These are phyloP conservation scores for Xanthorhoe spadicearia DNA, from an alignment of 2,888 invertebrate species.

Conservation along the genomic window DNA sequence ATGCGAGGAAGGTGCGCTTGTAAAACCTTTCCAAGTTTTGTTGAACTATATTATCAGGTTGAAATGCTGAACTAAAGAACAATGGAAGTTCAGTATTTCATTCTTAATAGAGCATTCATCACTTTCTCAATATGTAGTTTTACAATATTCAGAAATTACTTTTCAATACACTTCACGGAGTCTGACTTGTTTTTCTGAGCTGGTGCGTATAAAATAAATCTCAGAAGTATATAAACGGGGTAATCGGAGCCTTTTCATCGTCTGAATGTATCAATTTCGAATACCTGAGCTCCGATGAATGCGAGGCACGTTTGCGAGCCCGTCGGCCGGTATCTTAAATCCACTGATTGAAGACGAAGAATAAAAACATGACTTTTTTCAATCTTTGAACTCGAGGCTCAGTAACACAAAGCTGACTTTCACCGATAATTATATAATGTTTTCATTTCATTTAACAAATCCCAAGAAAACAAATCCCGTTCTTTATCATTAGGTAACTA, in stretches of 20 bases:
- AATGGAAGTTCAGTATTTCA: background rate
- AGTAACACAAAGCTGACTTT: constrained; percentile 13
- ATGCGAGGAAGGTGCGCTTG: constrained; percentile 52
- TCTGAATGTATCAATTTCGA: constrained; percentile 45
- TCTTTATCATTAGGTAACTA: constrained; percentile 7
- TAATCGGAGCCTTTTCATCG: constrained; percentile 46
- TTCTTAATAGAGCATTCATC: background rate
- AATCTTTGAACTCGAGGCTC: constrained; percentile 11
- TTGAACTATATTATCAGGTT: background rate
- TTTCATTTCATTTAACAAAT: constrained; percentile 8
- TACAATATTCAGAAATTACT: background rate
- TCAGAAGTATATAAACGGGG: constrained; percentile 35
- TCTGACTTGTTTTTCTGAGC: background rate
- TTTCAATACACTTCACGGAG: background rate
- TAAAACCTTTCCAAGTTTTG: constrained; percentile 12
- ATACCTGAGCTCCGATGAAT: constrained; percentile 38
- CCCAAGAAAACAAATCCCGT: constrained; percentile 21
- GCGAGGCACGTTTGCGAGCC: constrained; percentile 55
- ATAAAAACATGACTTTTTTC: constrained; percentile 41
- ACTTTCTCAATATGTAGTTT: background rate
- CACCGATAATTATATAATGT: constrained; percentile 7
- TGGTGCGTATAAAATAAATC: constrained; percentile 30
- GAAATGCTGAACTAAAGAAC: background rate
- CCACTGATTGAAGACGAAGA: constrained; percentile 58
- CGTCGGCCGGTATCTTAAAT: constrained; percentile 49